Base-by-base conservation (phyloP, 2,797 vertebrate species). In the Graptemys geographica region DNA sequence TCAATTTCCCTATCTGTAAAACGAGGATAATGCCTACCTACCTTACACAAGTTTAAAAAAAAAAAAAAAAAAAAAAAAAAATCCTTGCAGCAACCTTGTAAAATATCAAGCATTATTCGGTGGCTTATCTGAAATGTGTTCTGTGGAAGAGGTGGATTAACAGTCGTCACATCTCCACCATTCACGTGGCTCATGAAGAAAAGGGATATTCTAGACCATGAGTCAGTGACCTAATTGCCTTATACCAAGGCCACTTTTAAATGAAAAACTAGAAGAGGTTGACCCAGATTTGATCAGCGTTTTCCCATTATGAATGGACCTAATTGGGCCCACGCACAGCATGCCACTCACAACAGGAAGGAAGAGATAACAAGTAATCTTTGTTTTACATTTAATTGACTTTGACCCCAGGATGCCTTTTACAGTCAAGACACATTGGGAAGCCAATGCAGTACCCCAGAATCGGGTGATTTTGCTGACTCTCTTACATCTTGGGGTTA, bases 221-320 rank as follows among this genome's bases (percentile, higher is more conserved):
- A 44, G 74, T 47, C n/a, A 81, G 47, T 62, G 47, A 21, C 12
- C 65, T 12, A 82, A 57, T 23, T 59, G 19, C 13, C 69, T 90
- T 53, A 91, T 78, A 33, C 11, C 28, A 79, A 47, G 16, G 47
- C 28, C 23, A 85, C 89, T 86, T 96, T 95, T 51, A 83, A 89
- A 51, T 21, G 87, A 44, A 76, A 86, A 89, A 44, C 53, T 4
- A 19, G 1, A 65, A 1, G 1, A 55, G 84, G 5, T 4, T 93
- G 25, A 49, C 86, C n/a, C 65, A 56, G 13, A 81, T 83, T 86
- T 84, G 69, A 92, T 56, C 72, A 88, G 52, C 10, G 28, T 79
- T 84, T 84, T 84, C 90, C 55, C 87, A 28, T 80, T 31, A 44
- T 18, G 44, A 92, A 56, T 21, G 33, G 6, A 7, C 80, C 33